These are phyloP conservation scores for Cyrtorhinus lividipennis DNA, from an alignment of 1,140 invertebrate species.

Conservation along the genomic window DNA sequence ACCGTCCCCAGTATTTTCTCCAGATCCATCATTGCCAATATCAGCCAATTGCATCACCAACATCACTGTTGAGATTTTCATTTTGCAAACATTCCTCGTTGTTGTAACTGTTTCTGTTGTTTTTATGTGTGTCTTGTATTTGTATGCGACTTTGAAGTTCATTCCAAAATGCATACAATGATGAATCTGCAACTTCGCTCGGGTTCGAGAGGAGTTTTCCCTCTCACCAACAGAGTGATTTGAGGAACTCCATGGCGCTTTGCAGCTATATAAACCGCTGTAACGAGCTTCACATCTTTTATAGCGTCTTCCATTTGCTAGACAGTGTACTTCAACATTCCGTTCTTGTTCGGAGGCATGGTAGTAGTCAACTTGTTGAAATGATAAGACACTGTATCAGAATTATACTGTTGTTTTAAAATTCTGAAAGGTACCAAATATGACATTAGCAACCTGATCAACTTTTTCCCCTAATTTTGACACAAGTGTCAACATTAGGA, in stretches of 20 bases:
- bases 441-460: too few species aligned
- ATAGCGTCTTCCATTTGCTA: not conserved
- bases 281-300: not conserved
- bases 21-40: conserved; percentile 7
- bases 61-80: conserved; percentile 9
- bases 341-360: not conserved
- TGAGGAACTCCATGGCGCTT: not conserved
- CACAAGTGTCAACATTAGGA: too few species aligned
- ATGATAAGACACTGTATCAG: not conserved
- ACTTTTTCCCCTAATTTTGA: too few species aligned
- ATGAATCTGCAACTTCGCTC: conserved; percentile 7
- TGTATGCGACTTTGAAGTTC: conserved; percentile 9
- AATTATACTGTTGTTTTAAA: too few species aligned
- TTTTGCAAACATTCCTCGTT: conserved; percentile 9
- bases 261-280: not conserved
- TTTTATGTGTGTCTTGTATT: conserved; percentile 6
- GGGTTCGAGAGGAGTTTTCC: not conserved
- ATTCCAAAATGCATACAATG: conserved; percentile 8
- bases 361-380: not conserved
- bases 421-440: too few species aligned
- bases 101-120: conserved; percentile 6
- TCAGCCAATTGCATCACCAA: conserved; percentile 6
- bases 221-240: not conserved
- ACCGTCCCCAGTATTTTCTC: conserved; percentile 6
- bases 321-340: not conserved